These are phyloP conservation scores for Tipula helvola DNA, from an alignment of 2,888 invertebrate species.

Conservation along the genomic window DNA sequence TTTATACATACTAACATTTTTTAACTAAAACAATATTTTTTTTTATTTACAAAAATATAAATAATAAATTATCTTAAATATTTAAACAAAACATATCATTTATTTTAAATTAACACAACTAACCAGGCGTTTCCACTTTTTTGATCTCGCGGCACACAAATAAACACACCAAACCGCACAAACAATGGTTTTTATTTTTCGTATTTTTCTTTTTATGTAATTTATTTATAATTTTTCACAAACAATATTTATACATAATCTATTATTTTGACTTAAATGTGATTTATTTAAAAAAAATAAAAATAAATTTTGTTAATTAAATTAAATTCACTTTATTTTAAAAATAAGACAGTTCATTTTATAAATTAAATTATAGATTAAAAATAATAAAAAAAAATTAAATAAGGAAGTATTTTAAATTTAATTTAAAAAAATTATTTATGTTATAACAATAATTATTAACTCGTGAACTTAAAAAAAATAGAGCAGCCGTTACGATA, in stretches of 20 bases:
- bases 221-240: slow-evolving; percentile 4
- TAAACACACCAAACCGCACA: neutral
- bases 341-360: neutral
- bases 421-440: neutral
- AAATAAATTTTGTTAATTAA: neutral
- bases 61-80: neutral
- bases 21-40: neutral
- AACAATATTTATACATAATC: neutral
- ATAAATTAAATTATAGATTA: neutral
- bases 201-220: neutral
- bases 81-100: neutral
- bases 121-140: neutral
- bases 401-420: neutral
- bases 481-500: slow-evolving; percentile 11
- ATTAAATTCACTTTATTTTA: neutral
- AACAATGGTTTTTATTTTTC: neutral
- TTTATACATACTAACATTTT: neutral
- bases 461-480: neutral
- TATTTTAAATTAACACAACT: neutral
- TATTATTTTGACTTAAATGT: neutral
- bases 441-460: neutral
- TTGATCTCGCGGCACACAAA: neutral
- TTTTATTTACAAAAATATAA: neutral
- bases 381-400: neutral
- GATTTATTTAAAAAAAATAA: neutral